Evolutionary conservation across 35 echinoderm and acorn worm genomes (phyloP), one percentile per base, ranked within the genome.

Genomic region (Apostichopus japonicus): DNA sequence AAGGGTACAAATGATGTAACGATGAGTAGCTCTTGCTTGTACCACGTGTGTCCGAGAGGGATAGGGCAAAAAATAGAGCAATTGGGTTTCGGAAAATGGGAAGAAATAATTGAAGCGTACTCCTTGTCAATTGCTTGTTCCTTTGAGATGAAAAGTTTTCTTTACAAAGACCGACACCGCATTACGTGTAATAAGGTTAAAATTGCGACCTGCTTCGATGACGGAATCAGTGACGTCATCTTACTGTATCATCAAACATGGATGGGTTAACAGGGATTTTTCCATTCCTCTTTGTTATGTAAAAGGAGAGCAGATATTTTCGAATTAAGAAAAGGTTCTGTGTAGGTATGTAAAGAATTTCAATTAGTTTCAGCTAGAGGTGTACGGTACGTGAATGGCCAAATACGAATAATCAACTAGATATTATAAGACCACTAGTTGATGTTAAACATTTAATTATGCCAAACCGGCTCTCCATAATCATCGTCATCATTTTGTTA

Each of bases 91-190:
- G 7, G 71, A 83, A 83, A 53, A 83, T 53, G 79, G 51, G 6
- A 54, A 83, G 33, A 83, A 52, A 10, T 83, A 83, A 83, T 13
- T 83, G 79, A 56, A 56, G 51, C 79, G 79, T 83, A 54, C 53
- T 83, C 53, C 17, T 54, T 83, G 79, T 55, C 79, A 54, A 83
- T 83, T 83, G 11, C 79, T 21, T 75, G 71, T 75, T 19, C 21
- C 71, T 75, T n/a, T 75, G 71, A 75, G 71, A 75, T 75, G 71
- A 21, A 75, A 75, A n/a, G 71, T 75, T 75, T 7, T 75, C 71
- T 75, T 75, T 75, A 75, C 21, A 75, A 75, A 75, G 71, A n/a
- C 71, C 71, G 71, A 75, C 71, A 75, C 71, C 71, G 71, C 71
- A 75, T 75, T 75, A 75, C 71, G 15, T 75, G 71, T 21, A 75